These are phyloP conservation scores for Anthopleura xanthogrammica DNA, from an alignment of 92 coral and sea anemone species.

Conservation along the genomic window DNA sequence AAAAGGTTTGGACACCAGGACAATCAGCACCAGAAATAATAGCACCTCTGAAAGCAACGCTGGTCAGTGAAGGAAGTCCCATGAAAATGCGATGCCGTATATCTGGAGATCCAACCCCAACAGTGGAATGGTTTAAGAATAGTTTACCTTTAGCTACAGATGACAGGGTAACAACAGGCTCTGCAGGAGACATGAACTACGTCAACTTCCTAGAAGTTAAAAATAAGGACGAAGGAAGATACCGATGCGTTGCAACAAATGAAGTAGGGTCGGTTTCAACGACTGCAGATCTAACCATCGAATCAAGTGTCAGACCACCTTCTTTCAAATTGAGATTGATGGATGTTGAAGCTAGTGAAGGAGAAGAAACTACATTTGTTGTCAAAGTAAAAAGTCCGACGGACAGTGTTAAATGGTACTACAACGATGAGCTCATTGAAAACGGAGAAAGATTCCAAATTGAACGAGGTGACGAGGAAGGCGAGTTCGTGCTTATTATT, in stretches of 20 bases:
- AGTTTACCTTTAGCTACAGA: slow-evolving; percentile 59
- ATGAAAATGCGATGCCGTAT: slow-evolving; percentile 71
- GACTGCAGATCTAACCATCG: slow-evolving; percentile 72
- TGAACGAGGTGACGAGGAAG: slow-evolving; percentile 59
- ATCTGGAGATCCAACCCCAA: slow-evolving; percentile 72
- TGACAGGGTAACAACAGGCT: slow-evolving; percentile 68
- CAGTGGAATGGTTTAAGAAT: slow-evolving; percentile 79
- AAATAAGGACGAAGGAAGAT: slow-evolving; percentile 80
- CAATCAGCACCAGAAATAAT: slow-evolving; percentile 72
- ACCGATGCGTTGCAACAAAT: slow-evolving; percentile 80
- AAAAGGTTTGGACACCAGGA: slow-evolving; percentile 42
- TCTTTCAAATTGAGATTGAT: slow-evolving; percentile 85
- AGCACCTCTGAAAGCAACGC: slow-evolving; percentile 66
- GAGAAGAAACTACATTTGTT: slow-evolving; percentile 89
- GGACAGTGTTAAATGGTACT: slow-evolving; percentile 77
- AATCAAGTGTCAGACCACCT: slow-evolving; percentile 65
- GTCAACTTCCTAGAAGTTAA: slow-evolving; percentile 66
- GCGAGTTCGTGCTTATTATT: slow-evolving; percentile 60
- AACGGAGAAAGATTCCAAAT: slow-evolving; percentile 61
- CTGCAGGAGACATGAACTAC: slow-evolving; percentile 59
- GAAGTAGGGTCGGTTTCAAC: slow-evolving; percentile 75
- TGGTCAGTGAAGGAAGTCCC: slow-evolving; percentile 72
- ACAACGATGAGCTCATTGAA: slow-evolving; percentile 59
- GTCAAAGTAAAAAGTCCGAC: slow-evolving; percentile 83
- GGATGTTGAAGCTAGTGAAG: slow-evolving; percentile 86